These are phyloP conservation scores for Amphipyra berbera DNA, from an alignment of 2,888 invertebrate species.

Conservation along the genomic window DNA sequence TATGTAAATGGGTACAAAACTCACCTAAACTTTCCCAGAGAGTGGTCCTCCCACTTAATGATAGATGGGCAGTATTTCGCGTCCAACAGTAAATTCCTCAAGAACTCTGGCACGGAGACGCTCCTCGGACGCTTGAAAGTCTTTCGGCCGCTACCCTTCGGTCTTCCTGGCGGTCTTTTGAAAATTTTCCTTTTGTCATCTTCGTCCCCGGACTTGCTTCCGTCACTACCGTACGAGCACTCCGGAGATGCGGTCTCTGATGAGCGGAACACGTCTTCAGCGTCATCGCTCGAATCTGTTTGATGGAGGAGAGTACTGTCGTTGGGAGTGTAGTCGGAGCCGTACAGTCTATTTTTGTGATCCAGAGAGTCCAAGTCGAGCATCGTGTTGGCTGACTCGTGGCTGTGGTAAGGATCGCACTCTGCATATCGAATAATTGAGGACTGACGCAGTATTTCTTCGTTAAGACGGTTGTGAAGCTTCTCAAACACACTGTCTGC, in stretches of 20 bases:
- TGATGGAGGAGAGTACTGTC: constrained; percentile 70
- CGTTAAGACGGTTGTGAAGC: constrained; percentile 76
- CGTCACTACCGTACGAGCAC: constrained; percentile 82
- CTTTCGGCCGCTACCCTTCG: constrained; percentile 86
- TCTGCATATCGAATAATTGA: constrained; percentile 80
- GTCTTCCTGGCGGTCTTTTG: constrained; percentile 89
- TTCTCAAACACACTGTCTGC: constrained; percentile 80
- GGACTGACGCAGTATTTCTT: constrained; percentile 75
- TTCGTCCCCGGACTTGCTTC: constrained; percentile 85
- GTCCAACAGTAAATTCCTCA: constrained; percentile 94
- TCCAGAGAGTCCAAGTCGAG: constrained; percentile 80
- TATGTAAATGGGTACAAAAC: constrained; percentile 56
- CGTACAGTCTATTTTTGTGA: constrained; percentile 75
- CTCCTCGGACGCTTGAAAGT: constrained; percentile 83
- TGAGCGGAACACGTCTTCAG: constrained; percentile 78
- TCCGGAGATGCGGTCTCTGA: constrained; percentile 83
- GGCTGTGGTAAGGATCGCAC: constrained; percentile 73
- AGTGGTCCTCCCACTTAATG: constrained; percentile 96
- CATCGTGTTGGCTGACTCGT: constrained; percentile 75
- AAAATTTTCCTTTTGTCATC: constrained; percentile 83
- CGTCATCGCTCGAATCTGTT: constrained; percentile 84
- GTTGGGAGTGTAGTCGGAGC: constrained; percentile 79
- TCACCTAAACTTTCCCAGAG: constrained; percentile 94
- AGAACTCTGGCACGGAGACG: constrained; percentile 94
- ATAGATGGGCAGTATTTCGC: constrained; percentile 94